A percentile compares a stretch with the other conserved stretches of the same genome.
phyloP scores from a whole-genome alignment of 2,888 invertebrate genomes.

The Microctonus aethiopoides region DNA sequence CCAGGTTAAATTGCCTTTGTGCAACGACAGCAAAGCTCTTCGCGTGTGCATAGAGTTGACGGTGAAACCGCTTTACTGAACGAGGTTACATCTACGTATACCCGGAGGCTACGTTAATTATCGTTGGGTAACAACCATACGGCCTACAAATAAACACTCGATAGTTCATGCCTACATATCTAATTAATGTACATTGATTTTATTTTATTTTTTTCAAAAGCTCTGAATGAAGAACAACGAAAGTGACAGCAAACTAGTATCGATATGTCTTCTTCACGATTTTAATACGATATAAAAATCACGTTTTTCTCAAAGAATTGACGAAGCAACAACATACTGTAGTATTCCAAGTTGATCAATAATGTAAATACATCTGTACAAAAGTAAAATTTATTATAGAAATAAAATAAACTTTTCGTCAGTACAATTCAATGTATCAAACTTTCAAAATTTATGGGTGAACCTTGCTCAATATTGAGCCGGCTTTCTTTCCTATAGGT shows the following conservation, averaged over 20 bases:
- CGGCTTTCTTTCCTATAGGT: neutral
- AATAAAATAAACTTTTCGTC: neutral
- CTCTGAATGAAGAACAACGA: too few species aligned
- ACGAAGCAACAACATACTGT: neutral
- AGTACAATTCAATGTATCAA: neutral
- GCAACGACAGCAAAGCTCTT: neutral
- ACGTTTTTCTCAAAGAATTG: neutral
- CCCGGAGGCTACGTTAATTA: neutral
- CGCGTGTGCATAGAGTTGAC: neutral
- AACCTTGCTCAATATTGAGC: neutral
- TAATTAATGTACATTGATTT: neutral
- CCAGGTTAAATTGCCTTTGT: slow-evolving; percentile 50
- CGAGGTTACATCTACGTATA: neutral
- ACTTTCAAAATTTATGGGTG: neutral
- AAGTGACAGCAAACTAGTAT: too few species aligned
- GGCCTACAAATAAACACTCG: neutral
- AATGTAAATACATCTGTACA: neutral
- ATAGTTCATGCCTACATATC: neutral
- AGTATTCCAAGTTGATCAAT: neutral
- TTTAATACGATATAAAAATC: too few species aligned
- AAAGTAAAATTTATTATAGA: neutral
- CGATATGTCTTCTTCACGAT: too few species aligned
- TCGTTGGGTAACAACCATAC: neutral
- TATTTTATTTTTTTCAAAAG: too few species aligned
- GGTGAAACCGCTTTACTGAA: neutral